These are phyloP conservation scores for Choristoneura rosaceana DNA, from an alignment of 2,888 invertebrate species.

Conservation along the genomic window DNA sequence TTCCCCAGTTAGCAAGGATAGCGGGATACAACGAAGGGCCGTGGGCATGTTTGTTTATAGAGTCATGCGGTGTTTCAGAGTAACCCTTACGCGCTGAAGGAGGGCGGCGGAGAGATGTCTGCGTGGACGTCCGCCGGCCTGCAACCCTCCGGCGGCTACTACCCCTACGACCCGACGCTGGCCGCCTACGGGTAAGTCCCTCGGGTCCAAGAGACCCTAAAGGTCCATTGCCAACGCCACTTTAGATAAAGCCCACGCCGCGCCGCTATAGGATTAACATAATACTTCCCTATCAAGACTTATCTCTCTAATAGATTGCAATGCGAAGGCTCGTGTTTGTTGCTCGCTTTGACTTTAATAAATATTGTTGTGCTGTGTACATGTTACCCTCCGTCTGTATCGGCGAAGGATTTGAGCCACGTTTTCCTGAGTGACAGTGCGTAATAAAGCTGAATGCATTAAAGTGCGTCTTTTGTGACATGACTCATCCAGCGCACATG, in stretches of 20 bases:
- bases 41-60: conserved; percentile 59
- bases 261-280: conserved; percentile 75
- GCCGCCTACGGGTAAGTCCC: conserved; percentile 96
- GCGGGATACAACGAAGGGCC: conserved; percentile 33
- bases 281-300: conserved; percentile 77
- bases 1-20: not conserved
- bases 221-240: conserved; percentile 72
- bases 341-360: conserved; percentile 74
- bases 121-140: conserved; percentile 96
- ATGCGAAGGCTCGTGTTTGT: conserved; percentile 81
- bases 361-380: conserved; percentile 72
- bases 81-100: conserved; percentile 95
- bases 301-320: conserved; percentile 82
- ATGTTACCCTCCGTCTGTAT: conserved; percentile 61
- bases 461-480: conserved; percentile 46
- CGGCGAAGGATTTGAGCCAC: conserved; percentile 55
- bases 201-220: conserved; percentile 65
- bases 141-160: conserved; percentile 96
- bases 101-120: conserved; percentile 94
- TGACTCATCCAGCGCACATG: conserved; percentile 43
- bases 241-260: conserved; percentile 80
- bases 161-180: conserved; percentile 96
- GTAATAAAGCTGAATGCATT: conserved; percentile 39
- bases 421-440: conserved; percentile 57
- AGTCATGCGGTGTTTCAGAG: conserved; percentile 88